phyloP scores from a whole-genome alignment of 37 sponge, comb jelly and placozoan genomes.

The Spongia lamella region DNA sequence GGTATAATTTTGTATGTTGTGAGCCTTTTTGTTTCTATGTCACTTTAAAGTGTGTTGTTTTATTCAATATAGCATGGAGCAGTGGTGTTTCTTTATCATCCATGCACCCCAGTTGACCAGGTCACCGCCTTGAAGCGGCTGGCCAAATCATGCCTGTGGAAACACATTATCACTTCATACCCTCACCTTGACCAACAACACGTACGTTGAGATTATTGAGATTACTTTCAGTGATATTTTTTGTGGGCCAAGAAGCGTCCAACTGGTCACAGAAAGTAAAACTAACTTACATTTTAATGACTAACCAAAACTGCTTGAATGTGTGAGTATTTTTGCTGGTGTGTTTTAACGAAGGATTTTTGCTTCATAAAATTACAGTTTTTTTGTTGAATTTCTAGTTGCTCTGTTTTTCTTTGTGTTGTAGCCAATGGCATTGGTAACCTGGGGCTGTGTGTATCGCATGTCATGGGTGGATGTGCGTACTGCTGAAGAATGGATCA shows the following conservation, averaged over 20 bases:
- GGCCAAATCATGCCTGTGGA: slow-evolving; percentile 53
- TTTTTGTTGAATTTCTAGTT: neutral
- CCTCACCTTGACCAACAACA: slow-evolving; percentile 28
- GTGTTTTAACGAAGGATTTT: neutral
- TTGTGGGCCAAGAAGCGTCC: too few species aligned
- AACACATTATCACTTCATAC: slow-evolving; percentile 81
- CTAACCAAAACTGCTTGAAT: neutral
- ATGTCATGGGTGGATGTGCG: slow-evolving; percentile 59
- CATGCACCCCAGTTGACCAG: slow-evolving; percentile 61
- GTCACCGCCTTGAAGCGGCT: slow-evolving; percentile 41
- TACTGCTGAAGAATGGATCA: slow-evolving; percentile 44
- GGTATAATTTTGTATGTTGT: too few species aligned
- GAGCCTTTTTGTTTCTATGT: too few species aligned
- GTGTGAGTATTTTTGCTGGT: neutral
- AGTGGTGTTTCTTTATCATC: slow-evolving; percentile 84
- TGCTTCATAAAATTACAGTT: neutral
- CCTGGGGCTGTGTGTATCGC: slow-evolving; percentile 63
- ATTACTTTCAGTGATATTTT: too few species aligned
- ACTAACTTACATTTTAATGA: too few species aligned
- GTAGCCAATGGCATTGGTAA: slow-evolving; percentile 76
- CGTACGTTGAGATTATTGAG: slow-evolving; percentile 1
- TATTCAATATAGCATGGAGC: slow-evolving; percentile 53
- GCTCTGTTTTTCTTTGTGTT: neutral
- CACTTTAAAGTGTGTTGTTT: too few species aligned
- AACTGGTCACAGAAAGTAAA: too few species aligned